Percentiles rank a stretch among this genome's conserved stretches.
phyloP scores from a whole-genome alignment of 92 coral and sea anemone species.

The Montipora capitata region DNA sequence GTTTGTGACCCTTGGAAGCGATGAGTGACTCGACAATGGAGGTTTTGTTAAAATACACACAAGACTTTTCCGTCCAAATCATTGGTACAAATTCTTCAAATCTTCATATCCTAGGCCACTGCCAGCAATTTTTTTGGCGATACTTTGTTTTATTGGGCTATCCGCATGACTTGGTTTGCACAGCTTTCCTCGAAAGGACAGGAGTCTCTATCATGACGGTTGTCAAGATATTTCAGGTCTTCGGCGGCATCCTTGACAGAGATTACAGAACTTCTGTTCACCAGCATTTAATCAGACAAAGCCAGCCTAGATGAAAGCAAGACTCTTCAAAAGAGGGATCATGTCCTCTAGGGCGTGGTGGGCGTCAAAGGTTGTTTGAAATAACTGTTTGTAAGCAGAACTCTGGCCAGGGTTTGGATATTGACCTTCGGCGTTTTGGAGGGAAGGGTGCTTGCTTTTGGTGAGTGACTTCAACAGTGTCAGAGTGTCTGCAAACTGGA shows the following conservation, averaged over 20 bases:
- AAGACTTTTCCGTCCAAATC: too few relatives aligned
- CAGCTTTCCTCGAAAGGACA: slow-evolving; percentile 1
- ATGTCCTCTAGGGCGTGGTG: background rate
- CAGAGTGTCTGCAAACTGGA: slow-evolving; percentile 22
- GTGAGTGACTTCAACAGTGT: slow-evolving; percentile 43
- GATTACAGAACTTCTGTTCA: background rate
- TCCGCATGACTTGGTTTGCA: background rate
- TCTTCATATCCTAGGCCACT: too few relatives aligned
- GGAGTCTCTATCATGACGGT: background rate
- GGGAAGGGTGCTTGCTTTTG: slow-evolving; percentile 47
- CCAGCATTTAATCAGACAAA: background rate
- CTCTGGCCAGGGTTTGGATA: too few relatives aligned
- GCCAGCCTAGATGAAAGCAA: slow-evolving; percentile 1
- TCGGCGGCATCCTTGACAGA: too few relatives aligned
- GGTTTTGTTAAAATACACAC: too few relatives aligned
- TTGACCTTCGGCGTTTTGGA: slow-evolving; percentile 5
- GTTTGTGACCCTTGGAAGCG: too few relatives aligned
- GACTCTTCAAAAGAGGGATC: background rate
- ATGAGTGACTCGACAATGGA: too few relatives aligned
- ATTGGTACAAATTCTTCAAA: too few relatives aligned
- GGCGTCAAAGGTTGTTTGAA: too few relatives aligned
- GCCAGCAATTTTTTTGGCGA: background rate
- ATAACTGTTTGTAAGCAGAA: too few relatives aligned
- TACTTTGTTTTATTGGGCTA: slow-evolving; percentile 25
- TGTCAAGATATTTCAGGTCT: too few relatives aligned